phyloP scores from a whole-genome alignment of 2,797 vertebrate genomes.

The Sciurus carolinensis region DNA sequence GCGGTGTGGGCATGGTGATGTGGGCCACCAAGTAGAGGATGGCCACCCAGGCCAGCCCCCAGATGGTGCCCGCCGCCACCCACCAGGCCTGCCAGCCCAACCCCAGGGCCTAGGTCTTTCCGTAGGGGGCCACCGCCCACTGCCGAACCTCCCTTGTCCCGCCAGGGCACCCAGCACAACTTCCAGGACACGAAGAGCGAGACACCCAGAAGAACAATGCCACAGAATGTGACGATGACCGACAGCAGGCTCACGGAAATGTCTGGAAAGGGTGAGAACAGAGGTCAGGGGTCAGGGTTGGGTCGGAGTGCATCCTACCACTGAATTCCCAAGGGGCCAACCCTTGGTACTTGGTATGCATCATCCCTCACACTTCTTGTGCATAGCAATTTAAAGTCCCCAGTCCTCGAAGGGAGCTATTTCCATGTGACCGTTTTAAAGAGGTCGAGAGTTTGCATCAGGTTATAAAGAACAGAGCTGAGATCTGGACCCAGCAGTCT shows the following conservation, averaged over 20 bases:
- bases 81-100: conserved; percentile 90
- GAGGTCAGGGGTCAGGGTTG: conserved; percentile 38
- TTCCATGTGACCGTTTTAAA: not conserved
- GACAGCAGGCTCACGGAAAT: conserved; percentile 96
- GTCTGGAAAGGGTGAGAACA: conserved; percentile 88
- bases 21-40: conserved; percentile 81
- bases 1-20: conserved; percentile 92
- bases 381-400: not conserved
- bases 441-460: not conserved
- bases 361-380: too few species aligned
- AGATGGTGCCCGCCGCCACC: conserved; percentile 88
- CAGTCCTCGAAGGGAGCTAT: accelerated
- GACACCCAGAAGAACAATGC: conserved; percentile 95
- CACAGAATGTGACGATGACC: conserved; percentile 96
- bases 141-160: conserved; percentile 94
- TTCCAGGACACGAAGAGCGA: conserved; percentile 99
- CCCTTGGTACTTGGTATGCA: not conserved
- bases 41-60: conserved; percentile 81
- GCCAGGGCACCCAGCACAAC: conserved; percentile 97
- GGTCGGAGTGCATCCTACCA: not conserved
- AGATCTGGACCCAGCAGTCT: not conserved
- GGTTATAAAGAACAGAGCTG: not conserved
- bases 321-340: not conserved
- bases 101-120: conserved; percentile 88
- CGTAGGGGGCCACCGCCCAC: conserved; percentile 88